Conservation (phyloP, 2,888 invertebrate genomes). For the Troides helena region DNA sequence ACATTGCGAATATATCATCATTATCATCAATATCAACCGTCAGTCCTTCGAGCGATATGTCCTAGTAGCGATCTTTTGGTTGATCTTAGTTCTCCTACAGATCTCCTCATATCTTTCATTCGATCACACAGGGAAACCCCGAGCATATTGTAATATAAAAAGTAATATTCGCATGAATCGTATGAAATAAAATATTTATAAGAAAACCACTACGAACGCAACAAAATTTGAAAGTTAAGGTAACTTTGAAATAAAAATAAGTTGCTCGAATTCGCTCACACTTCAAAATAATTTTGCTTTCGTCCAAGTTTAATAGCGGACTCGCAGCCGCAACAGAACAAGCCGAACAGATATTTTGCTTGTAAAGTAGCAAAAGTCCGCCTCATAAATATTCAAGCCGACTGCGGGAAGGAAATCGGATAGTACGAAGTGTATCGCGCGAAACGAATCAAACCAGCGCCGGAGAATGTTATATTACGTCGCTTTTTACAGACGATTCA, state of each 20-base stretch:
- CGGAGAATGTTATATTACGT: not conserved
- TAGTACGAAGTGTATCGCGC: conserved; percentile 36
- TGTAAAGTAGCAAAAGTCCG: conserved; percentile 58
- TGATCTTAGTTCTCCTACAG: too few species aligned
- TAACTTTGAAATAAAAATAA: not conserved
- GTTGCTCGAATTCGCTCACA: not conserved
- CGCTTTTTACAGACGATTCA: not conserved
- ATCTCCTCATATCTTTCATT: too few species aligned
- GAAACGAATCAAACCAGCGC: conserved; percentile 6
- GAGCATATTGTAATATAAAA: too few species aligned
- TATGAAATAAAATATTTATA: not conserved
- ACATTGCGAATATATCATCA: too few species aligned
- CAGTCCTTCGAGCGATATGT: too few species aligned
- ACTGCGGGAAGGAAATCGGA: conserved; percentile 54
- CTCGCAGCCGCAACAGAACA: conserved; percentile 3
- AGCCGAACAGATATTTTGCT: conserved; percentile 39
- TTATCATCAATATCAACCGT: too few species aligned
- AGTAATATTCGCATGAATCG: not conserved
- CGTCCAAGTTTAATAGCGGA: conserved; percentile 4
- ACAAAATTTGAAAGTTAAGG: not conserved
- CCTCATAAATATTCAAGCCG: conserved; percentile 65
- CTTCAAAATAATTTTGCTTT: conserved; percentile 16
- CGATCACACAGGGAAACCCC: too few species aligned
- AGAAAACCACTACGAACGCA: not conserved
- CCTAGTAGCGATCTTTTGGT: too few species aligned